Base-by-base conservation (phyloP, 2,797 vertebrate species). In the Leuciscus waleckii region DNA sequence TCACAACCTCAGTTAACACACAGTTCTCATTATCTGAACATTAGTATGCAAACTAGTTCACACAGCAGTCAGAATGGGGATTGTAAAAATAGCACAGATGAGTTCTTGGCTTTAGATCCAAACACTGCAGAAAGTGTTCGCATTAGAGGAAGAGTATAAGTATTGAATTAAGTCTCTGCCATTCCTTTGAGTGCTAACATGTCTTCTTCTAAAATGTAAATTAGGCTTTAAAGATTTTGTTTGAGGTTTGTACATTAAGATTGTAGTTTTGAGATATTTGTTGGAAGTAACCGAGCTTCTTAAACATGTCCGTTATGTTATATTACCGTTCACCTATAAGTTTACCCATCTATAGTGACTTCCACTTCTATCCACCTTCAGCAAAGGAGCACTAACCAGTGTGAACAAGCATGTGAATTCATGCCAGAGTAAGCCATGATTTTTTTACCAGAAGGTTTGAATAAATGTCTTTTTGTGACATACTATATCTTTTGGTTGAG, bases 21-120 rank as follows among this genome's bases (percentile, higher is more conserved):
- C 51, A 71, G 8, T 43, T 58, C 68, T 70, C 35, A 82, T 81
- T 39, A 37, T 41, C 54, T 78, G 75, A 78, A 78, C 54, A 78
- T 78, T 78, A 78, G 35, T 61, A 78, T 78, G 54, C 75, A 78
- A 78, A 78, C 75, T 78, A 61, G 54, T 19, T 78, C 54, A 78
- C 75, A 76, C 32, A 56, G 49, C 32, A 76, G 7, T 23, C 13
- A 41, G 37, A 61, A 61, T 78, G 75, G 75, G n/a, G 56, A 19
- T 43, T 61, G 76, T 58, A 63, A 78, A 78, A 78, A 78, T 63
- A 63, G 76, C 56, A 26, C 75, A 41, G 37, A 69, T 69, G 35
- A 78, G 37, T 78, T 43, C 8, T 63, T 61, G 76, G 23, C 56
- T 63, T 43, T 43, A 61, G 35, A 29, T 78, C 23, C 76, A 63